Percentiles rank a stretch among this genome's conserved stretches.
These are phyloP conservation scores for Chrysolina oricalcia DNA, from an alignment of 2,888 invertebrate genomes.

Conservation along the genomic window DNA sequence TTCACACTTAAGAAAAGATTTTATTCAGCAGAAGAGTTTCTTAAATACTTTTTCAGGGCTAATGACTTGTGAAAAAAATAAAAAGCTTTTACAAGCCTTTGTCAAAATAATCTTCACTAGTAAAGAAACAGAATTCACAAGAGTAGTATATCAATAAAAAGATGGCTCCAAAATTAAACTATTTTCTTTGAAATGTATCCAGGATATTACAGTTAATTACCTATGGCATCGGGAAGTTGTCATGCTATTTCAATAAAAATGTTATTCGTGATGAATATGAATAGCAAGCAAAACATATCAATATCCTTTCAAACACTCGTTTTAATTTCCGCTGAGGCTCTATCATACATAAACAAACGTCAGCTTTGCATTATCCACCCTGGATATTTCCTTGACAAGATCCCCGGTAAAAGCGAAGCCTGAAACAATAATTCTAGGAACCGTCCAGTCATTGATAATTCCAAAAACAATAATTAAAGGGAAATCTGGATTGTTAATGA, in stretches of 20 bases:
- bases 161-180: too few relatives aligned
- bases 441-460: not conserved
- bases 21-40: too few relatives aligned
- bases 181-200: too few relatives aligned
- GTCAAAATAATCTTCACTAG: too few relatives aligned
- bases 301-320: not conserved
- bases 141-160: too few relatives aligned
- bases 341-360: not conserved
- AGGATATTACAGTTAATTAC: too few relatives aligned
- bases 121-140: too few relatives aligned
- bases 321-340: not conserved
- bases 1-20: too few relatives aligned
- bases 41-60: too few relatives aligned
- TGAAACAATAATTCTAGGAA: conserved; percentile 13
- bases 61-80: too few relatives aligned
- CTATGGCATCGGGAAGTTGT: not conserved
- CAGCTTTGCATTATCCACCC: not conserved
- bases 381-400: conserved; percentile 10
- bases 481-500: conserved; percentile 1
- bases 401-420: not conserved
- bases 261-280: not conserved
- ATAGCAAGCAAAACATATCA: conserved; percentile 2
- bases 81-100: too few relatives aligned
- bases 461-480: not conserved
- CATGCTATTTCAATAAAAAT: not conserved